Conservation (phyloP, 2,113 vertebrate species). For the Merops nubicus region DNA sequence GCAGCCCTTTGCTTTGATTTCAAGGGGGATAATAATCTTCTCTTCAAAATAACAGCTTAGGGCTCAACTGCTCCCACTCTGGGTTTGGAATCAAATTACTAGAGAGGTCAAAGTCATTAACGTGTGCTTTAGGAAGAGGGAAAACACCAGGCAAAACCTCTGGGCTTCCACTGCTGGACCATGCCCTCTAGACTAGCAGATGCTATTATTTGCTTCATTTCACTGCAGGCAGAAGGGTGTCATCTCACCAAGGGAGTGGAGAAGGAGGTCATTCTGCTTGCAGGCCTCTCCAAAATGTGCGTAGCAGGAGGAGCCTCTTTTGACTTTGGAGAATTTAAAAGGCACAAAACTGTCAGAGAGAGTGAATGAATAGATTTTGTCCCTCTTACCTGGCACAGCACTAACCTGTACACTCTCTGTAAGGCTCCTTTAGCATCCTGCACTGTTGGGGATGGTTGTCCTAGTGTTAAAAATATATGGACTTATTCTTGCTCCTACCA, state of each 20-base stretch:
- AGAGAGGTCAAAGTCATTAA: slow-evolving; percentile 74
- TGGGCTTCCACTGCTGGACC: not conserved
- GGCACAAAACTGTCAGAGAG: not conserved
- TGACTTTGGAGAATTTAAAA: slow-evolving; percentile 19
- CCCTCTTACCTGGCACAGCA: not conserved
- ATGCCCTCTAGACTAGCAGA: slow-evolving; percentile 9
- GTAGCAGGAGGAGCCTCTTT: not conserved
- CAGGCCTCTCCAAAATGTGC: not conserved
- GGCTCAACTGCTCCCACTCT: slow-evolving; percentile 20
- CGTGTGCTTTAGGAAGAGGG: slow-evolving; percentile 14
- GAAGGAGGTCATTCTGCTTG: slow-evolving; percentile 14
- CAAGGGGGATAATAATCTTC: not conserved
- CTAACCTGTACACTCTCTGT: not conserved
- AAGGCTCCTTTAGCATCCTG: not conserved
- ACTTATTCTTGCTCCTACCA: not conserved
- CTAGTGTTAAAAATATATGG: not conserved
- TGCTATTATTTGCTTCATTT: slow-evolving; percentile 35
- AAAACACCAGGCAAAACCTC: slow-evolving; percentile 52
- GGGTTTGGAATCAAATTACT: slow-evolving; percentile 68
- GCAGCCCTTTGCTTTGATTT: slow-evolving; percentile 30
- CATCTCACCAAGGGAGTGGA: slow-evolving; percentile 15
- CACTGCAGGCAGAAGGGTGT: slow-evolving; percentile 3
- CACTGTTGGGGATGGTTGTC: not conserved
- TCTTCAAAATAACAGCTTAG: slow-evolving; percentile 27
- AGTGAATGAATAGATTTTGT: not conserved